Base-by-base conservation (phyloP, 2,113 vertebrate species). In the Charina bottae region DNA sequence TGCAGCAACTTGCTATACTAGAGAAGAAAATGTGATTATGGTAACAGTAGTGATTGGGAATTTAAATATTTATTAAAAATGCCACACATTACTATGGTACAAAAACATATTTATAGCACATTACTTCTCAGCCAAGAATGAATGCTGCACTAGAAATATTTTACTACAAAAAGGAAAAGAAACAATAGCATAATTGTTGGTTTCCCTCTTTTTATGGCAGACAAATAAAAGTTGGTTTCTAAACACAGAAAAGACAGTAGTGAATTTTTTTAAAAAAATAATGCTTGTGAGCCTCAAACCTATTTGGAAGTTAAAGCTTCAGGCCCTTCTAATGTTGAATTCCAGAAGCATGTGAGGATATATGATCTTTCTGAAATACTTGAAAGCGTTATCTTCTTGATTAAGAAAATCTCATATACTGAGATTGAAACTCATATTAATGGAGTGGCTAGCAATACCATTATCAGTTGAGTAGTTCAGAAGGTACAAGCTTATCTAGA, bases 1-100 rank as follows among this genome's bases (percentile, higher is more conserved):
- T 49, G 89, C 91, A 78, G 89, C 87, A 93, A 95, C 93, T 92
- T 95, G 87, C 93, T 94, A 91, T 93, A 93, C 92, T 95, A 93
- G 23, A 92, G 94, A 92, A 53, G 89, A 91, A 95, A 95, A 95
- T 83, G 91, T 93, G 93, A 89, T 28, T 90, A 93, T 68, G 94
- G 94, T 90, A 96, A 92, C 62, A 89, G 56, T 23, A 84, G n/a
- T 24, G 92, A 93, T 0, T 5, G 28, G 89, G 62, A 46, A 17
- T 62, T 90, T 94, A 68, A 42, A 21, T 85, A 91, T 92, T 92
- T 86, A 68, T 92, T 94, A 94, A 68, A 93, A 94, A 94, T 89
- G 92, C 86, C 0, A 2, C 53, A 84, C 72, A 55, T 58, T 89
- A 19, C 58, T 78, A n/a, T 54, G 78, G 53, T 83, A 85, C 84